These are phyloP conservation scores for Remorina albescens DNA, from an alignment of 2,797 vertebrate species.

Conservation along the genomic window DNA sequence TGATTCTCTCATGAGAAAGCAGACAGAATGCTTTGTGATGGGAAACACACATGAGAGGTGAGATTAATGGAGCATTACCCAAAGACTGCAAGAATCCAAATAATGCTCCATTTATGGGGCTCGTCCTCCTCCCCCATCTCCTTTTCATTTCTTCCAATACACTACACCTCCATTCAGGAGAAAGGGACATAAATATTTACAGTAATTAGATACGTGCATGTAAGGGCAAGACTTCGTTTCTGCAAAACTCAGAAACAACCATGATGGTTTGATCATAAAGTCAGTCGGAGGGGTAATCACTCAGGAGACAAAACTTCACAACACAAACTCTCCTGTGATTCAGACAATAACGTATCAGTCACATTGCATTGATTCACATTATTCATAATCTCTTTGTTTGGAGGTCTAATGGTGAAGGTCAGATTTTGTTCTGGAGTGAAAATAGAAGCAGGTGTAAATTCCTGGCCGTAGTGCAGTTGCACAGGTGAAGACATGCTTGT, in stretches of 20 bases:
- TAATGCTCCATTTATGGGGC: conserved; percentile 29
- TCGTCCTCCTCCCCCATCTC: conserved; percentile 19
- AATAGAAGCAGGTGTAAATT: conserved; percentile 51
- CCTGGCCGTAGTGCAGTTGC: conserved; percentile 9
- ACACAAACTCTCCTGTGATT: neutral
- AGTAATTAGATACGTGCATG: conserved; percentile 67
- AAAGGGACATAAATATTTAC: conserved; percentile 72
- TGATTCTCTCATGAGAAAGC: conserved; percentile 67
- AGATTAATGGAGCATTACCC: conserved; percentile 73
- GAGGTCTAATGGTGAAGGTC: neutral
- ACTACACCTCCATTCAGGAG: conserved; percentile 52
- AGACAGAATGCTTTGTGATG: conserved; percentile 62
- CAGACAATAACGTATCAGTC: neutral
- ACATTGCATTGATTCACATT: neutral
- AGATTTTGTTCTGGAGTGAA: conserved; percentile 25
- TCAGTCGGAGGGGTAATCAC: neutral
- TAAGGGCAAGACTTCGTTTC: conserved; percentile 50
- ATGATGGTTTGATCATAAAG: conserved; percentile 10
- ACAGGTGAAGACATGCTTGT: conserved; percentile 44
- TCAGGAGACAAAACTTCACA: conserved; percentile 15
- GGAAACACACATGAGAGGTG: conserved; percentile 69
- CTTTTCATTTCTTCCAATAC: conserved; percentile 48
- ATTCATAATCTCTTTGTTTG: neutral
- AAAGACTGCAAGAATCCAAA: conserved; percentile 59
- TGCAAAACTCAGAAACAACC: conserved; percentile 27